A percentile compares a stretch with the other conserved stretches of the same genome.
These are phyloP conservation scores for Nebria ingens DNA, from an alignment of 1,140 invertebrate genomes.

Conservation along the genomic window DNA sequence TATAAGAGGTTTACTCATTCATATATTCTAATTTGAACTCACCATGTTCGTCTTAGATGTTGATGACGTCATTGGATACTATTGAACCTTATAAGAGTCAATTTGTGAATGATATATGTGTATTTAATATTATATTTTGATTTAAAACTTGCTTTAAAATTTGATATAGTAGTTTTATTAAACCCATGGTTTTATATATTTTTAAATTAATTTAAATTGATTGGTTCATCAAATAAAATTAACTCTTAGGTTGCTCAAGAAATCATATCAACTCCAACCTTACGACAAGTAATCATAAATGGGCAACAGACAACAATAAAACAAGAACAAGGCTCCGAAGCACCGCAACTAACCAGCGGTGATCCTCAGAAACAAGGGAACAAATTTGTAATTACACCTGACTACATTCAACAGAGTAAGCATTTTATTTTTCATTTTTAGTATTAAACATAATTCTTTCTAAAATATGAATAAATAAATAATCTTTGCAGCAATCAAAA, in stretches of 20 bases:
- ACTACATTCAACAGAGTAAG: constrained; percentile 80
- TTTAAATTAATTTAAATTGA: neutral
- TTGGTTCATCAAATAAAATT: too few relatives aligned
- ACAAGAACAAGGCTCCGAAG: neutral
- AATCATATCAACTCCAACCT: neutral
- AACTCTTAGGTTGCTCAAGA: neutral
- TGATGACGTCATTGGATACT: too few relatives aligned
- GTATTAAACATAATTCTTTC: constrained; percentile 28
- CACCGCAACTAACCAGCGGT: neutral
- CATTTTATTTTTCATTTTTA: too few relatives aligned
- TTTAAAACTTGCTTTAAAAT: too few relatives aligned
- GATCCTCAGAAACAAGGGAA: neutral
- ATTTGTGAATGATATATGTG: too few relatives aligned
- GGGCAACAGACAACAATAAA: neutral
- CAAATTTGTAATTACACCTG: constrained; percentile 71
- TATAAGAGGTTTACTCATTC: too few relatives aligned
- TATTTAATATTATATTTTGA: too few relatives aligned
- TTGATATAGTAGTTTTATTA: too few relatives aligned
- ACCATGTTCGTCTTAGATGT: too few relatives aligned
- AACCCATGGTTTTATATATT: too few relatives aligned
- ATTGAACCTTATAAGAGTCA: too few relatives aligned
- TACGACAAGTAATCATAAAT: neutral
- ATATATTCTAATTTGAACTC: too few relatives aligned
- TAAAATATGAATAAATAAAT: neutral
- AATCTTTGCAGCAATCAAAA: constrained; percentile 64